These are phyloP conservation scores for Pygoscelis antarcticus DNA, from an alignment of 2,113 vertebrate genomes.

Conservation along the genomic window DNA sequence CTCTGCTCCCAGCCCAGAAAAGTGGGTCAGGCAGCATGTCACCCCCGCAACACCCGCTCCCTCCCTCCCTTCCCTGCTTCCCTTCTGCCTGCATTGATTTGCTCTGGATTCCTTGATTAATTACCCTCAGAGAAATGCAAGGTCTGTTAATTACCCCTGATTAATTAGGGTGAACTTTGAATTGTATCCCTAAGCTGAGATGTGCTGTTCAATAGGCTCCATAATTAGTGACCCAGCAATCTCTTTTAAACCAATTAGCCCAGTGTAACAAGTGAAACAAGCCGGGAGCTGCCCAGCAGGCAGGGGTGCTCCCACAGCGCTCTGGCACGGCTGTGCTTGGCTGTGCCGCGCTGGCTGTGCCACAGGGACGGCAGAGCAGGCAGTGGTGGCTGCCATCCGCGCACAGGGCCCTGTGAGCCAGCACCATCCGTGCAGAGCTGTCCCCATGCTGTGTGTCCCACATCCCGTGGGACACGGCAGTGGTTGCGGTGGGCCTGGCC, in stretches of 20 bases:
- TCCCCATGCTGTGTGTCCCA: not conserved
- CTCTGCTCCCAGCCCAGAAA: not conserved
- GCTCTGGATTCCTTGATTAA: conserved; percentile 73
- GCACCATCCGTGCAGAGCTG: no score
- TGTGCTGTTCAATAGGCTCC: conserved; percentile 68
- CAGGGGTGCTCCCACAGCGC: not conserved
- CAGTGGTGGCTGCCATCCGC: rapidly evolving
- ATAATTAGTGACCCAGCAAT: conserved; percentile 79
- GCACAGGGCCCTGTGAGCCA: not conserved
- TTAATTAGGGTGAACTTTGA: conserved; percentile 84
- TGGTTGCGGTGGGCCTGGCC: rapidly evolving
- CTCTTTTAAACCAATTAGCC: conserved; percentile 77
- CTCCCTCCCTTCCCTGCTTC: not conserved
- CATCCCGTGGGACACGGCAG: rapidly evolving
- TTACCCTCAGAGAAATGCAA: conserved; percentile 76
- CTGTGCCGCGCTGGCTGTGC: not conserved
- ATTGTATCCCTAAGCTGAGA: conserved; percentile 79
- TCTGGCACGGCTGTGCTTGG: rapidly evolving
- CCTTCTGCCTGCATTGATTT: conserved; percentile 60
- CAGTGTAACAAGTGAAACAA: conserved; percentile 34
- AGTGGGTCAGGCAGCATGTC: not conserved
- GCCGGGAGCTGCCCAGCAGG: not conserved
- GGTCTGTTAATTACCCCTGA: conserved; percentile 81
- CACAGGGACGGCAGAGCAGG: rapidly evolving
- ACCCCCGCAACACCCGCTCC: rapidly evolving